Base-by-base conservation (phyloP, 2,797 vertebrate genomes). In the Tadarida brasiliensis region DNA sequence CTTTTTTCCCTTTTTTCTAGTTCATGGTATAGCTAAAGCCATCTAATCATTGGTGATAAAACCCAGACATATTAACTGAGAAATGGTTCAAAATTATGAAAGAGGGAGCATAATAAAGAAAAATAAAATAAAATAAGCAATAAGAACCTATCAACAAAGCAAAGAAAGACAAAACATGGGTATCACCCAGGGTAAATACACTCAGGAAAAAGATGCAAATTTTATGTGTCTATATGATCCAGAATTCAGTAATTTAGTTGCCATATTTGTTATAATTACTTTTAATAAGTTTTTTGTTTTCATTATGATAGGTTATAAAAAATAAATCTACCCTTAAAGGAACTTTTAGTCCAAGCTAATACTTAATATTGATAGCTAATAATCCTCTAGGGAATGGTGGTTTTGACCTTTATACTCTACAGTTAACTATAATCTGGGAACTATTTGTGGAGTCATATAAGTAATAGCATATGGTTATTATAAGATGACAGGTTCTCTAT, bases 231-330 rank as follows among this genome's bases (percentile, higher is more conserved):
- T 59, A 16, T 67, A 49, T 51, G 33, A 47, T 49, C 5, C 3
- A 77, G 56, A 83, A n/a, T 81, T 91, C 33, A 80, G 49, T 74
- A 74, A 81, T 85, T 73, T 88, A 59, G 15, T 82, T 90, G 30
- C 44, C 61, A 39, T 80, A 39, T 28, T n/a, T 87, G 0, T 76
- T 91, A 56, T 2, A 86, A 78, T 86, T 67, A 71, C 47, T 74
- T 94, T 61, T 63, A 8, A 35, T 84, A 61, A 78, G 78, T 4
- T 35, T 14, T 51, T 59, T 63, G 0, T 84, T 92, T 73, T 81
- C 12, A n/a, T 89, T 78, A 26, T 61, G 54, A 44, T 44, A 71
- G 19, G 9, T 49, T 82, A n/a, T 73, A 82, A 80, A 87, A 71
- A 68, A 59, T 76, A 59, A 35, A 44, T 67, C 88, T 28, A 51